Evolutionary conservation across 2,888 invertebrate genomes (phyloP).

Genomic region (Tinea trinotella): DNA sequence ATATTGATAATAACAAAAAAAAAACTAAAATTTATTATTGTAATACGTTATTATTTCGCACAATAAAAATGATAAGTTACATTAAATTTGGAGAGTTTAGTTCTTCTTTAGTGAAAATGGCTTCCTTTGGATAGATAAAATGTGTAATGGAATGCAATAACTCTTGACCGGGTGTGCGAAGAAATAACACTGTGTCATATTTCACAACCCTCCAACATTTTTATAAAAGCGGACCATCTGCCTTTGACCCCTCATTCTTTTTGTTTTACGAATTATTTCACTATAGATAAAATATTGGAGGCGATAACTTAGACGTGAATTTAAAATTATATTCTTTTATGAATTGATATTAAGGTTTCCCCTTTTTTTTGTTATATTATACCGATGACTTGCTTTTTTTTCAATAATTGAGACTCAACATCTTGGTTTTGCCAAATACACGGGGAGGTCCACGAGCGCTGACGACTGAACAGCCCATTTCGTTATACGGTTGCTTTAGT

Average conservation of each 20-base stretch:
- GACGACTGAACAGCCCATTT: no score
- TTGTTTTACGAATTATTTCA: constrained; percentile 68
- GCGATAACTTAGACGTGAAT: constrained; percentile 15
- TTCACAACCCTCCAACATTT: constrained; percentile 73
- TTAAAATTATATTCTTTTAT: not conserved
- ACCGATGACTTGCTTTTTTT: no score
- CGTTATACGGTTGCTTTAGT: no score
- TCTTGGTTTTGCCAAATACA: no score
- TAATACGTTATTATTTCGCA: constrained; percentile 23
- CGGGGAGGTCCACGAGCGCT: no score
- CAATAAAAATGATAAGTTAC: constrained; percentile 48
- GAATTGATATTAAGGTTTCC: no score
- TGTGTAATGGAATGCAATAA: constrained; percentile 73
- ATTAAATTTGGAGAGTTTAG: constrained; percentile 62
- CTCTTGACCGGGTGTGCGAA: constrained; percentile 73
- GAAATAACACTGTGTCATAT: constrained; percentile 73
- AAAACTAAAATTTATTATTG: not conserved
- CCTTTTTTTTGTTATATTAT: no score
- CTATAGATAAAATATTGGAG: constrained; percentile 58
- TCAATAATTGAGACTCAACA: no score
- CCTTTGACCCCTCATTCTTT: constrained; percentile 72
- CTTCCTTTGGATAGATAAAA: constrained; percentile 71
- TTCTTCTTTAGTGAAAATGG: constrained; percentile 68
- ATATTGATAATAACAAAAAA: no score
- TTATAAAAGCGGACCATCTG: constrained; percentile 72